phyloP scores from a whole-genome alignment of 2,113 vertebrate species.

The Neotoma lepida region DNA sequence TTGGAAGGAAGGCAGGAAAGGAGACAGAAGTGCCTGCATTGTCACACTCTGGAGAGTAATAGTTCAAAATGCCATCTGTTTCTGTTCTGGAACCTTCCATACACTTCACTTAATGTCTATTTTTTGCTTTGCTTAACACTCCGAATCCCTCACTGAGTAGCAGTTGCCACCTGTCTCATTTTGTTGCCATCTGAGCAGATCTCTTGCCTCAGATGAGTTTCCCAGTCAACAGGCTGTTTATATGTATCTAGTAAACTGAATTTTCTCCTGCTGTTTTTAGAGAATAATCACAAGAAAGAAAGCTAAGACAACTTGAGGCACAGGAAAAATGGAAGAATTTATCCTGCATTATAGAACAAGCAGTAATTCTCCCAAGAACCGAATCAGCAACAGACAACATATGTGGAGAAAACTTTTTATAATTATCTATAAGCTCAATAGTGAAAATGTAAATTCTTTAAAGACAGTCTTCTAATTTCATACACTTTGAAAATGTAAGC shows the following conservation, averaged over 20 bases:
- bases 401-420: not conserved
- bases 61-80: not conserved
- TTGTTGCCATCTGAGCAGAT: not conserved
- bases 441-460: slow-evolving; percentile 10
- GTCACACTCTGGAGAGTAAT: not conserved
- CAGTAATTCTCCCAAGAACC: not conserved
- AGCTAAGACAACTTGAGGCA: not conserved
- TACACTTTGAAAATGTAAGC: not conserved
- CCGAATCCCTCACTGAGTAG: not conserved
- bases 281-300: not conserved
- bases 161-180: not conserved
- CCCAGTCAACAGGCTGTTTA: not conserved
- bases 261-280: slow-evolving; percentile 8
- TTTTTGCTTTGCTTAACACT: not conserved
- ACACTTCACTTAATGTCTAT: not conserved
- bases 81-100: not conserved
- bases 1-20: not conserved
- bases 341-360: not conserved
- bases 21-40: not conserved
- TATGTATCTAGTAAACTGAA: slow-evolving; percentile 23
- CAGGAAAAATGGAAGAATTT: not conserved
- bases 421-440: not conserved
- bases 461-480: not conserved
- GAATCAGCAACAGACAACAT: not conserved
- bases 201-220: not conserved